A percentile compares a stretch with the other conserved stretches of the same genome.
phyloP scores from a whole-genome alignment of 2,888 invertebrate species.

The Pteria penguin region DNA sequence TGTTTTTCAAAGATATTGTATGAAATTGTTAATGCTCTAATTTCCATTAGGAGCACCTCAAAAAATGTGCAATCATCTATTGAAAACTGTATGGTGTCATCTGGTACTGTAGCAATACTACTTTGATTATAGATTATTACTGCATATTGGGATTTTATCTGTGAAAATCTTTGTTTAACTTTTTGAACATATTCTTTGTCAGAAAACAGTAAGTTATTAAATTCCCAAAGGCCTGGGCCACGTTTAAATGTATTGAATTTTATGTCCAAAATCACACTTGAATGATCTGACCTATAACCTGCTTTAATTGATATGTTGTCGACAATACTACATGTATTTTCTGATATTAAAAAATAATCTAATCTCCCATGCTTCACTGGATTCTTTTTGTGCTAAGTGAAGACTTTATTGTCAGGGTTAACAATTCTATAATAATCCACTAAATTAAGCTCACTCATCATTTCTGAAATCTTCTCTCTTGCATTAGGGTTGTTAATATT shows the following conservation, averaged over 20 bases:
- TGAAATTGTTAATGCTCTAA: conserved; percentile 11
- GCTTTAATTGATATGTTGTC: conserved; percentile 7
- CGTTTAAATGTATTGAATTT: conserved; percentile 7
- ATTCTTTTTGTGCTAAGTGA: conserved; percentile 5
- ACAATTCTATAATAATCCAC: conserved; percentile 5
- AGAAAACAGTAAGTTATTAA: conserved; percentile 4
- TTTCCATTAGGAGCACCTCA: conserved; percentile 19
- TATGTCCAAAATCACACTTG: conserved; percentile 9
- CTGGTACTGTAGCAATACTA: background rate
- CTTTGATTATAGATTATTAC: too few species aligned
- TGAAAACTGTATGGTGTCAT: background rate
- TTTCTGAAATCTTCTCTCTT: conserved; percentile 13
- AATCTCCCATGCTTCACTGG: background rate
- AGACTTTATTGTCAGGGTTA: conserved; percentile 2
- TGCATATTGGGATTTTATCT: too few species aligned
- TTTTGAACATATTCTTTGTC: too few species aligned
- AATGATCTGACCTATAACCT: conserved; percentile 19
- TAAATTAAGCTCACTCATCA: conserved; percentile 10
- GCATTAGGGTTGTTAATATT: conserved; percentile 22
- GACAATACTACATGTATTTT: background rate
- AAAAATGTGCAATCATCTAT: conserved; percentile 17
- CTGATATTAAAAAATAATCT: conserved; percentile 18
- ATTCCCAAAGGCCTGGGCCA: conserved; percentile 9
- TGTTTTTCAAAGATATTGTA: background rate
- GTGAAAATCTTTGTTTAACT: too few species aligned